Percentiles rank a stretch among this genome's conserved stretches.
These are phyloP conservation scores for Muscicapa comitata DNA, from an alignment of 2,797 vertebrate genomes.

Conservation along the genomic window DNA sequence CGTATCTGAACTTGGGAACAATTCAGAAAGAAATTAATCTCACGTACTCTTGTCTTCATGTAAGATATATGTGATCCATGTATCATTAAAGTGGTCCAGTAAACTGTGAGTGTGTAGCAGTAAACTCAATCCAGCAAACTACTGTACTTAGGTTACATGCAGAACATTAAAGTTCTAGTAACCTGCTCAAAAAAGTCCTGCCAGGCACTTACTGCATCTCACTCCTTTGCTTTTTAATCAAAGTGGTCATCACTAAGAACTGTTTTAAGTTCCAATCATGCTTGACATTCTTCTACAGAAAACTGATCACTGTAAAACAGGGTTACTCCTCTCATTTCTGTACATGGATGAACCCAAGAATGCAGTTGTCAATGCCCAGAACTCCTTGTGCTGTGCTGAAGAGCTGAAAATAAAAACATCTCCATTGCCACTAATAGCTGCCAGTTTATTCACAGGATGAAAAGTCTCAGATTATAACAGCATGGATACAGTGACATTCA, in stretches of 20 bases:
- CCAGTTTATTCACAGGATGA: slow-evolving; percentile 11
- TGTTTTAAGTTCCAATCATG: background rate
- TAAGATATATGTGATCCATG: background rate
- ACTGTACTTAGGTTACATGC: background rate
- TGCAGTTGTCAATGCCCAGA: background rate
- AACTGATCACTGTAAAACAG: background rate
- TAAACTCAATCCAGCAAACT: background rate
- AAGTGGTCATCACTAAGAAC: background rate
- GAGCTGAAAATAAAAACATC: slow-evolving; percentile 31
- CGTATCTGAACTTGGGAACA: background rate
- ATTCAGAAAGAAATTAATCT: background rate
- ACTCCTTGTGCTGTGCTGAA: background rate
- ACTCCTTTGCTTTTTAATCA: background rate
- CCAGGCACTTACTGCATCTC: background rate
- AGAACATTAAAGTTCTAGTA: background rate
- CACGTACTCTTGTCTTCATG: background rate
- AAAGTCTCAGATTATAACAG: slow-evolving; percentile 18
- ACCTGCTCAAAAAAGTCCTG: background rate
- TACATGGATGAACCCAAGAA: background rate
- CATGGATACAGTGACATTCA: slow-evolving; percentile 13
- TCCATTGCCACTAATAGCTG: slow-evolving; percentile 3
- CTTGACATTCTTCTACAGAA: background rate
- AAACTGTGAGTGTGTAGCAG: background rate
- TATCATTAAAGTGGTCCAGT: background rate
- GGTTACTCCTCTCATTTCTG: background rate